These are phyloP conservation scores for Strigamia transsilvanica DNA, from an alignment of 2,888 invertebrate genomes.

Conservation along the genomic window DNA sequence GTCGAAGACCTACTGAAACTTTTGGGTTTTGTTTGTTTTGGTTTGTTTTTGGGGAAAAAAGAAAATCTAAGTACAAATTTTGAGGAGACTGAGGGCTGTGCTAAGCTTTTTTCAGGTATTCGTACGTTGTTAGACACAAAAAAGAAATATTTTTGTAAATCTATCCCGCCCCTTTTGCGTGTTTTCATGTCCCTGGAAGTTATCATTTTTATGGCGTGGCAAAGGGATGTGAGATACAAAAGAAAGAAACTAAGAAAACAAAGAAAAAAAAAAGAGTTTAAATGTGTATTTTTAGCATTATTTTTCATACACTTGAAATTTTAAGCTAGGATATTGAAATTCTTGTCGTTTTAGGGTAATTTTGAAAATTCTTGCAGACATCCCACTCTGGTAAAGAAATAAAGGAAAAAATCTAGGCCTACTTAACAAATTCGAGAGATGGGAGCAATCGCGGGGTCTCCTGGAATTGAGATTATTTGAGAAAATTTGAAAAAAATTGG, in stretches of 20 bases:
- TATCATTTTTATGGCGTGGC: constrained; percentile 12
- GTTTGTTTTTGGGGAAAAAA: background rate
- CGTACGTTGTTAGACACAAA: background rate
- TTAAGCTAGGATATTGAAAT: constrained; percentile 30
- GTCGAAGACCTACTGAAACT: background rate
- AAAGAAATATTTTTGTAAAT: constrained; percentile 50
- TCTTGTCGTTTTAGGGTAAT: constrained; percentile 21
- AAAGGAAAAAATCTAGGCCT: background rate
- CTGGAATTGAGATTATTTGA: too few relatives aligned
- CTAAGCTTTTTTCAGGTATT: constrained; percentile 41
- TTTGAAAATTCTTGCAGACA: background rate
- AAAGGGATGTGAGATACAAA: background rate
- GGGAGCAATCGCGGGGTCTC: too few relatives aligned
- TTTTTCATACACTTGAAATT: constrained; percentile 15
- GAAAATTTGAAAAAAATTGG: too few relatives aligned
- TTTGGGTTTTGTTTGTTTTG: background rate
- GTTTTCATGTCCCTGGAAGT: background rate
- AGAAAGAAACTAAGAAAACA: background rate
- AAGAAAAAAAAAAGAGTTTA: background rate
- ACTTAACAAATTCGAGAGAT: background rate
- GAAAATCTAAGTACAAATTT: constrained; percentile 6
- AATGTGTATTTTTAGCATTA: constrained; percentile 26
- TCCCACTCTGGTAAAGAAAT: background rate
- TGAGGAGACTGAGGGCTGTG: background rate
- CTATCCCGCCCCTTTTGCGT: constrained; percentile 21